A percentile compares a stretch with the other conserved stretches of the same genome.
phyloP scores from a whole-genome alignment of 2,113 vertebrate species.

The Carassius auratus region DNA sequence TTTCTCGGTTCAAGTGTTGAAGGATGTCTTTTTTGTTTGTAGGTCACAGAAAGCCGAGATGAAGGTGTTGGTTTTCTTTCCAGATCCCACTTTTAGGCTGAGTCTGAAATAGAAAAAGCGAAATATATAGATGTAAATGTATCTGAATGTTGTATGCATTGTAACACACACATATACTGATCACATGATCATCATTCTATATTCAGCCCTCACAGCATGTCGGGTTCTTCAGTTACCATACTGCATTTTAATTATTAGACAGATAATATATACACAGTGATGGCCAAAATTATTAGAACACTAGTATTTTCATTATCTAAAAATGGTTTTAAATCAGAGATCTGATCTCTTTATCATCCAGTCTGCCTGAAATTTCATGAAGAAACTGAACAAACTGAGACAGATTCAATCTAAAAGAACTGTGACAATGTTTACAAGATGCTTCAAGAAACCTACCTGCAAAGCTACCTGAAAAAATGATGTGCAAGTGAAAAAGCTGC shows the following conservation, averaged over 20 bases:
- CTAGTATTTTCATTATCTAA: too few species aligned
- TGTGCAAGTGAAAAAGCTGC: too few species aligned
- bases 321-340: too few species aligned
- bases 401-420: too few species aligned
- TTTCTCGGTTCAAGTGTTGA: constrained; percentile 13
- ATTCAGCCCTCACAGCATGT: neutral
- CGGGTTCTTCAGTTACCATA: neutral
- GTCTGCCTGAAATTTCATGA: too few species aligned
- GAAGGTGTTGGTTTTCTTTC: neutral
- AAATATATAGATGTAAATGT: neutral
- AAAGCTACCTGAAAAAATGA: too few species aligned
- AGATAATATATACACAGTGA: neutral
- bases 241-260: neutral
- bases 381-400: too few species aligned
- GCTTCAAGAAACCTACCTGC: too few species aligned
- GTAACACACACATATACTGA: neutral
- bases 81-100: neutral
- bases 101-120: neutral
- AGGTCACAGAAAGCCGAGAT: constrained; percentile 7
- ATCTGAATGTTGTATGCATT: neutral
- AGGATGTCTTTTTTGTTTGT: neutral
- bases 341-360: too few species aligned
- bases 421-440: too few species aligned
- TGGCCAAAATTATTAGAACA: too few species aligned
- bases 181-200: constrained; percentile 2